Evolutionary conservation across 2,888 invertebrate genomes (phyloP).

Genomic region (Polymixis lichenea): DNA sequence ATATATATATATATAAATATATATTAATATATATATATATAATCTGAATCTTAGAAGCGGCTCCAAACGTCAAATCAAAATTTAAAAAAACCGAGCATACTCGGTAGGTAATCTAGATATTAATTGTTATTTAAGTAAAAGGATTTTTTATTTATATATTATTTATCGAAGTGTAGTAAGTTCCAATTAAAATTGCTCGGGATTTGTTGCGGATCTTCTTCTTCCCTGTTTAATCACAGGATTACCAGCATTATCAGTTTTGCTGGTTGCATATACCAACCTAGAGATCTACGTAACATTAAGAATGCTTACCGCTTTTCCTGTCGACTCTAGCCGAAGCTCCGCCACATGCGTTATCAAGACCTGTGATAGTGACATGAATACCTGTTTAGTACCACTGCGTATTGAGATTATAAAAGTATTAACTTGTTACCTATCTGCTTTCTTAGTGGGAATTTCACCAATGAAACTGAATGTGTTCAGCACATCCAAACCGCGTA

Average conservation of each 20-base stretch:
- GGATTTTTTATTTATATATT: too few relatives aligned
- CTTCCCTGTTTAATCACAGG: neutral
- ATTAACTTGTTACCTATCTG: neutral
- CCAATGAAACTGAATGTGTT: neutral
- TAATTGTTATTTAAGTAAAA: too few relatives aligned
- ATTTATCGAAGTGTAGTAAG: neutral
- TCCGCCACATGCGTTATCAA: conserved; percentile 30
- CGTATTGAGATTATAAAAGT: neutral
- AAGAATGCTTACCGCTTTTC: conserved; percentile 30
- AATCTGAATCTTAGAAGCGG: too few relatives aligned
- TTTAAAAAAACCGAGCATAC: too few relatives aligned
- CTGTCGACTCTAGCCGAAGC: conserved; percentile 28
- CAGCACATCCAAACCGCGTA: neutral
- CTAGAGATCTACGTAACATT: neutral
- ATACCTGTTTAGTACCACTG: neutral
- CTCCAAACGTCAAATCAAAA: too few relatives aligned
- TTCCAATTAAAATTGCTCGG: too few relatives aligned
- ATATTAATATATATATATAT: too few relatives aligned
- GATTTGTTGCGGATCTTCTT: neutral
- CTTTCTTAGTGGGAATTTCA: neutral
- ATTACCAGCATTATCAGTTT: neutral
- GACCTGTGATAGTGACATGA: conserved; percentile 22
- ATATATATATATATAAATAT: too few relatives aligned
- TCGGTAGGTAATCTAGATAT: too few relatives aligned
- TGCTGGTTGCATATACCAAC: neutral